Evolutionary conservation across 1,140 invertebrate genomes (phyloP).

Genomic region (Aphaenogaster ashmeadi): DNA sequence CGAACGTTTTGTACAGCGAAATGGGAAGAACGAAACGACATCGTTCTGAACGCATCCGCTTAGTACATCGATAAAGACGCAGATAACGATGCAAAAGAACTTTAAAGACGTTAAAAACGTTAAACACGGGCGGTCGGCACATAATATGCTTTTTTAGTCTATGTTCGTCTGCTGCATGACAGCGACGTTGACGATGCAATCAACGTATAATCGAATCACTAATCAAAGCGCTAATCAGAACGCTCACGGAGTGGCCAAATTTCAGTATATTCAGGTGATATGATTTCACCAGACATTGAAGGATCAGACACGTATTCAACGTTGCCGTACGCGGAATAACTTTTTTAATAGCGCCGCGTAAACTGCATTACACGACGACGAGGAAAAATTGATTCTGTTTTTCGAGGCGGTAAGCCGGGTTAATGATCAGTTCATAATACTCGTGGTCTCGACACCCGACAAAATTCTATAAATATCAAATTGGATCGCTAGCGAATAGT

Average conservation of each 20-base stretch:
- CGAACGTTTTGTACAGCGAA: not conserved
- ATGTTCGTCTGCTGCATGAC: not conserved
- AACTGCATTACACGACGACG: conserved; percentile 44
- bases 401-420: not conserved
- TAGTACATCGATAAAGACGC: not conserved
- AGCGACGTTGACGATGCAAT: conserved; percentile 51
- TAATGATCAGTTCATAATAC: conserved; percentile 42
- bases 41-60: not conserved
- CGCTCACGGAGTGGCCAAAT: conserved; percentile 33
- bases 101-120: conserved; percentile 2
- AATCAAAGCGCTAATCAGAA: conserved; percentile 74
- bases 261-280: conserved; percentile 56
- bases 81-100: conserved; percentile 45
- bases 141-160: conserved; percentile 19
- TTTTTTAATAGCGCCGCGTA: conserved; percentile 47
- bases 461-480: not conserved
- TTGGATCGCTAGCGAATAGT: not conserved
- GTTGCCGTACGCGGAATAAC: conserved; percentile 30
- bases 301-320: conserved; percentile 61
- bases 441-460: not conserved
- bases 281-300: conserved; percentile 47
- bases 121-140: not conserved
- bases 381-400: conserved; percentile 42
- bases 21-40: not conserved
- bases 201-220: conserved; percentile 70